Evolutionary conservation across 2,888 invertebrate species (phyloP), one percentile per base, ranked within the genome.

Genomic region (Drosophila rubida): DNA sequence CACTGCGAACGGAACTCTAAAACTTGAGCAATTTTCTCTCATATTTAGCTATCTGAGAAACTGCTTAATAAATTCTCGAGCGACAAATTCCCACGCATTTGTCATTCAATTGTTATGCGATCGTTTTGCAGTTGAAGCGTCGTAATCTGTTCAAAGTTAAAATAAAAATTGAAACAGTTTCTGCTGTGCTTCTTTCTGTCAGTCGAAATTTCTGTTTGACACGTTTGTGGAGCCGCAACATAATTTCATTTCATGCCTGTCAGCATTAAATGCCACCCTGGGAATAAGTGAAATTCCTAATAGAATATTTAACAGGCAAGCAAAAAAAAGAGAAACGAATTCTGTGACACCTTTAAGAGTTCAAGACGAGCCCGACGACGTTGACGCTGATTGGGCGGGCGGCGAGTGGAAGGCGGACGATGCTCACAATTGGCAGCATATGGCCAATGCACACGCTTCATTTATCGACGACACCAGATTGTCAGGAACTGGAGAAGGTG

Each of bases 341-440:
- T 9, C 14, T 16, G 42, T 13, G 11, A 16, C 14, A 48, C 8
- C 44, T 37, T 54, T 46, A 37, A 49, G 32, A 49, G 22, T 53
- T 39, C 0, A 8, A 13, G 35, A 46, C 46, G 53, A 59, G 54
- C 45, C 65, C 13, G 48, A 50, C n/a, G n/a, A n/a, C 16, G 41
- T 35, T 53, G 63, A 69, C 53, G 37, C 8, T 11, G n/a, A n/a
- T 5, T 32, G 30, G 44, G 49, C 44, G 30, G 44, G 49, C 44
- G 41, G 55, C 44, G 9, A 58, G 19, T n/a, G 25, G 35, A 45
- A 35, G 37, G 6, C n/a, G 27, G 11, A 16, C 39, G 35, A 37
- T n/a, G 50, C 67, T 58, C 62, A 57, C 51, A 74, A 86, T 62
- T 83, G 84, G 78, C 65, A 81, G 69, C 81, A 81, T 81, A 81